phyloP scores from a whole-genome alignment of 1,140 invertebrate species.

The Thalassaphorura encarpata region DNA sequence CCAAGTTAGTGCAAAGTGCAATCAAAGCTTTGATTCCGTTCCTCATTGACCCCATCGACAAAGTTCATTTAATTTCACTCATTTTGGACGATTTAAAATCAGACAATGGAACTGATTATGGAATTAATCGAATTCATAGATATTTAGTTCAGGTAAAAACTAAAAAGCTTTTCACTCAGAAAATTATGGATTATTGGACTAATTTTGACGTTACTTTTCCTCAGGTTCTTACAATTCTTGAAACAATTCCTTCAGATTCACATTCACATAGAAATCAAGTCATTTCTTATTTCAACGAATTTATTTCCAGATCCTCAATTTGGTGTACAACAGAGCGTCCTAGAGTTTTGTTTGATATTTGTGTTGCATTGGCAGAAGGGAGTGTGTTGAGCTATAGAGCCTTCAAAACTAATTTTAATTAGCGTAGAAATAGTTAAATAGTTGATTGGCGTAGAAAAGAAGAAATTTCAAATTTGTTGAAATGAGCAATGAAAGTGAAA shows the following conservation, averaged over 20 bases:
- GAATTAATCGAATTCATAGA: conserved; percentile 38
- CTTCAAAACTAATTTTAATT: too few relatives aligned
- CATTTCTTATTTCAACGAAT: too few relatives aligned
- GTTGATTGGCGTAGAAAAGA: too few relatives aligned
- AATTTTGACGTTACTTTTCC: too few relatives aligned
- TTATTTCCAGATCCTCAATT: too few relatives aligned
- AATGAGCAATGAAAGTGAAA: too few relatives aligned
- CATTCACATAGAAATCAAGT: too few relatives aligned
- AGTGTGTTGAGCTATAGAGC: too few relatives aligned
- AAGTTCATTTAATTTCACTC: conserved; percentile 17
- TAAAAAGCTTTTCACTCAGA: conserved; percentile 2
- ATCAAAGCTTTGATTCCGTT: conserved; percentile 55
- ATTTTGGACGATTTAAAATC: conserved; percentile 12
- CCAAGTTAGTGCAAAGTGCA: conserved; percentile 53
- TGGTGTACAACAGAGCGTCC: neutral
- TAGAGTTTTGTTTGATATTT: conserved; percentile 5
- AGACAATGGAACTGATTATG: neutral
- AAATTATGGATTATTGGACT: too few relatives aligned
- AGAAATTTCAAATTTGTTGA: too few relatives aligned
- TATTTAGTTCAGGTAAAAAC: conserved; percentile 44
- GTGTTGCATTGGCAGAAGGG: neutral
- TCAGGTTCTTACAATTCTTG: neutral
- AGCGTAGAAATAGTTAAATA: too few relatives aligned
- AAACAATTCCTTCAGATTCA: neutral
- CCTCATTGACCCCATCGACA: conserved; percentile 39